Conservation (phyloP, 2,888 invertebrate species). For the Campoplex capitator region DNA sequence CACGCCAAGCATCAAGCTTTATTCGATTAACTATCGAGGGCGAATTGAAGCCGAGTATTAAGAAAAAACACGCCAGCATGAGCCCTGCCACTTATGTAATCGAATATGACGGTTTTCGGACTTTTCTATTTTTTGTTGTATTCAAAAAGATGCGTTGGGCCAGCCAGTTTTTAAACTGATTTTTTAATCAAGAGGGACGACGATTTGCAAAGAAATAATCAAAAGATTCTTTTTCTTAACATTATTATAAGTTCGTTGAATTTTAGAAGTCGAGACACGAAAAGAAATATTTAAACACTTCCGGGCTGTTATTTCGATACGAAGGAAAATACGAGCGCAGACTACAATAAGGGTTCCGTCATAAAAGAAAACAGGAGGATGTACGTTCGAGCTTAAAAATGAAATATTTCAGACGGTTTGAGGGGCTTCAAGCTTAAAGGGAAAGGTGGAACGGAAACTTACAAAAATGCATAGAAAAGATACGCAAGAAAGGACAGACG, state of each 20-base stretch:
- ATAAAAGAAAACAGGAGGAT: slow-evolving; percentile 36
- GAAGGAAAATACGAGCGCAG: slow-evolving; percentile 19
- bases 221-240: not conserved
- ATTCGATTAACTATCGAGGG: not conserved
- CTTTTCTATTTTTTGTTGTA: not conserved
- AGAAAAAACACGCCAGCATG: too few species aligned
- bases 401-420: slow-evolving; percentile 68
- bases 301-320: slow-evolving; percentile 36
- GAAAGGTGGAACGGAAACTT: slow-evolving; percentile 53
- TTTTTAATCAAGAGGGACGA: not conserved
- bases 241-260: not conserved
- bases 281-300: slow-evolving; percentile 12
- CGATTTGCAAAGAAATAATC: not conserved
- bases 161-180: not conserved
- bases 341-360: not conserved
- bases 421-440: slow-evolving; percentile 57
- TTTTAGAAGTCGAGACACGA: not conserved
- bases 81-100: too few species aligned
- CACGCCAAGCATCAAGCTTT: too few species aligned
- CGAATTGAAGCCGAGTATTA: too few species aligned
- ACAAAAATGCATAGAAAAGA: slow-evolving; percentile 55
- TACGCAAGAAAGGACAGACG: slow-evolving; percentile 13
- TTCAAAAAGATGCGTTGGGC: not conserved
- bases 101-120: too few species aligned
- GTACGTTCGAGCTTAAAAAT: slow-evolving; percentile 63